Evolutionary conservation across 1,140 invertebrate species (phyloP).

Genomic region (Drosophila pruinosa): DNA sequence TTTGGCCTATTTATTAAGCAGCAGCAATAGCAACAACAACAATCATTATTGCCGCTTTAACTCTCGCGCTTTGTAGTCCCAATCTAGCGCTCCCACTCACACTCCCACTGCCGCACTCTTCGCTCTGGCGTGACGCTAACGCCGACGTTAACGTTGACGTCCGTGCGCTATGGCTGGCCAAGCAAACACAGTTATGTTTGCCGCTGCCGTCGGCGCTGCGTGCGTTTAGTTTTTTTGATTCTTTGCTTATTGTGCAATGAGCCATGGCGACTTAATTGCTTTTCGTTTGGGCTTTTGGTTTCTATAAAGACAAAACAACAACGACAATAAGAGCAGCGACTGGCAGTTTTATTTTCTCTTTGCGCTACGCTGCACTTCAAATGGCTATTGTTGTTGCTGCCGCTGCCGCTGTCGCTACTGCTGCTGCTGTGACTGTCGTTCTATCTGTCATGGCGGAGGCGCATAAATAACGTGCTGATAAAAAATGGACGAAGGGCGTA

Average conservation of each 20-base stretch:
- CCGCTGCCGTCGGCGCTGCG: constrained; percentile 24
- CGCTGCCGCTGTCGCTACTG: not conserved
- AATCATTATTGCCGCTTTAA: constrained; percentile 12
- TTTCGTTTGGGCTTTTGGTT: constrained; percentile 75
- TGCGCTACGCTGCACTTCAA: constrained; percentile 77
- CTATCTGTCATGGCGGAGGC: constrained; percentile 59
- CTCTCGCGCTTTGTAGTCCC: constrained; percentile 11
- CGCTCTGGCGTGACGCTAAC: constrained; percentile 9
- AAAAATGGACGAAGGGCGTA: constrained; percentile 75
- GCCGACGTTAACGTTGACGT: constrained; percentile 17
- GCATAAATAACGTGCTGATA: constrained; percentile 76
- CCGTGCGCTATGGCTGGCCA: constrained; percentile 61
- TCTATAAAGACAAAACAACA: constrained; percentile 30
- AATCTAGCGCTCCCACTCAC: constrained; percentile 20
- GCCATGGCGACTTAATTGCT: constrained; percentile 80
- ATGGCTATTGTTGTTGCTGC: constrained; percentile 52
- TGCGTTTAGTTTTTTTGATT: constrained; percentile 57
- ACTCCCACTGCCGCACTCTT: not conserved
- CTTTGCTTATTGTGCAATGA: constrained; percentile 80
- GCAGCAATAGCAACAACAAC: constrained; percentile 26
- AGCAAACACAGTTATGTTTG: constrained; percentile 78
- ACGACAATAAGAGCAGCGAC: constrained; percentile 21
- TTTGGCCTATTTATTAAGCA: constrained; percentile 80
- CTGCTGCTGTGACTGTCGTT: constrained; percentile 27
- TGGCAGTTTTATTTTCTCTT: constrained; percentile 57